Percentiles rank a stretch among this genome's conserved stretches.
Conservation (phyloP, 2,113 vertebrate genomes). For the Gobiocypris rarus region DNA sequence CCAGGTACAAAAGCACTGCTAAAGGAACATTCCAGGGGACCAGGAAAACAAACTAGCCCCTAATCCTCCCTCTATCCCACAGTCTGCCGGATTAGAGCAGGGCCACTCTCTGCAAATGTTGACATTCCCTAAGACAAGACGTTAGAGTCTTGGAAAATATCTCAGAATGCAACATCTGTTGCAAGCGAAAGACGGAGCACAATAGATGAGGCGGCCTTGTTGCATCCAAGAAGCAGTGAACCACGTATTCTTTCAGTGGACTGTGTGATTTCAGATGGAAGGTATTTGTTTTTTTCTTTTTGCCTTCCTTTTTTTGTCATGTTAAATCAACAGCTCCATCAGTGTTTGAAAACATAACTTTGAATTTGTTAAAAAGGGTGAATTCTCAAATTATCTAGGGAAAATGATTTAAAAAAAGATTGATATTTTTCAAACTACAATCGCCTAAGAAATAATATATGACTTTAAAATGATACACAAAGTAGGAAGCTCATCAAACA, state of each 20-base stretch:
- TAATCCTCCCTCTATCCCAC: constrained; percentile 53
- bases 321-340: neutral
- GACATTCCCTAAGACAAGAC: constrained; percentile 53
- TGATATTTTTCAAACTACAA: neutral
- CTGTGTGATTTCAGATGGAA: constrained; percentile 31
- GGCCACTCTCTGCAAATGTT: constrained; percentile 57
- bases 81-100: constrained; percentile 56
- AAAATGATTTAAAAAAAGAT: neutral
- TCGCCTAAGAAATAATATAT: neutral
- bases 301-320: neutral
- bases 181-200: constrained; percentile 20
- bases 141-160: constrained; percentile 50
- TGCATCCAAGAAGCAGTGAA: constrained; percentile 38
- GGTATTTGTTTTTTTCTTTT: neutral
- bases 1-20: constrained; percentile 51
- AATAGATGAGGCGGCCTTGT: constrained; percentile 10
- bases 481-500: neutral
- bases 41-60: constrained; percentile 54
- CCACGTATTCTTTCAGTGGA: constrained; percentile 18
- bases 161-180: constrained; percentile 44
- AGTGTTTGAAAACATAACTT: neutral
- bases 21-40: constrained; percentile 52
- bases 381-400: neutral
- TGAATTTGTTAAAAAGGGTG: neutral
- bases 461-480: neutral